Evolutionary conservation across 2,797 vertebrate species (phyloP), one percentile per base, ranked within the genome.

Genomic region (Eupleurogrammus muticus): DNA sequence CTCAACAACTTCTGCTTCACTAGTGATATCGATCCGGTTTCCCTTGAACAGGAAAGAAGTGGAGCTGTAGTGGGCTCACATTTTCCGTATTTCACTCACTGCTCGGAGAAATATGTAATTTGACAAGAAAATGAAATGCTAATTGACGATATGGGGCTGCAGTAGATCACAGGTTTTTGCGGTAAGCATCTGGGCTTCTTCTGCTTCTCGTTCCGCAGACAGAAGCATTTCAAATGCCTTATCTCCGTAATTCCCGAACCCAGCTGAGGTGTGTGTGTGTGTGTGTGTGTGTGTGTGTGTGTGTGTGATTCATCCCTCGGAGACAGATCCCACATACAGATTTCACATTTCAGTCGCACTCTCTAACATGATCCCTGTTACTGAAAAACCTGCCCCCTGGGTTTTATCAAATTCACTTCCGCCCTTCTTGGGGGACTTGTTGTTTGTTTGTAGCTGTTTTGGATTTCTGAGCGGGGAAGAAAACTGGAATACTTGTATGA

Each of bases 171-270:
- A 84, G 77, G 66, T 66, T 44, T n/a, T 72, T 52, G 59, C 42
- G 35, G 46, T 24, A n/a, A 63, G 36, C 73, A 53, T 57, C 42
- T 38, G 50, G 62, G 35, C 13, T 61, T 54, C 60, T 61, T 64
- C 57, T 49, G 1, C 66, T 66, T 80, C 36, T 70, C 3, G 57
- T 64, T 70, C 62, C 66, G 56, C 80, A 74, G 73, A 67, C 76
- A 60, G 79, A 69, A n/a, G 75, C 46, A 5, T 71, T 78, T 85
- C 75, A 85, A 72, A 79, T 50, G 62, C 61, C 75, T 86, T 81
- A 83, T 86, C 81, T 34, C 57, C 75, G 77, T 80, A 79, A 82
- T 81, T 85, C 82, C 75, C 57, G 59, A 78, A 78, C 68, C 60
- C 66, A 36, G 66, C 73, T 44, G 75, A 82, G 81, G 70, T 79